phyloP scores from a whole-genome alignment of 2,888 invertebrate species.

The Periphyllus acericola region DNA sequence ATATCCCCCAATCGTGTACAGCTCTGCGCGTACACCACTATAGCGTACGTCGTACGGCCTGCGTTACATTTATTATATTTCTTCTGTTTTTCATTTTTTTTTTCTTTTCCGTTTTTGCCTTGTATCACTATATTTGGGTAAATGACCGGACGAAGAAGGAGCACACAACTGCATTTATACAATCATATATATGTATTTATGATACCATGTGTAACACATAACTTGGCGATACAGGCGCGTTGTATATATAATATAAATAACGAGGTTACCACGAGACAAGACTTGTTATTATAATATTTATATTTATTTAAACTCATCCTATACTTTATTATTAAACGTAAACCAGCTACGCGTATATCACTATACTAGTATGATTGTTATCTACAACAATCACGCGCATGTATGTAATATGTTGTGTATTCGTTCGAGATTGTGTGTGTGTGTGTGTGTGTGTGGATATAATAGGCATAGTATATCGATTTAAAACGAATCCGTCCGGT shows the following conservation, averaged over 20 bases:
- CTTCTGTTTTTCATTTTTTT: not conserved
- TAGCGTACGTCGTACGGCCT: not conserved
- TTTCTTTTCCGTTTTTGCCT: slow-evolving; percentile 13
- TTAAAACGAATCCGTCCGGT: slow-evolving; percentile 1
- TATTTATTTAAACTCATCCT: too few relatives aligned
- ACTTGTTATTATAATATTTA: too few relatives aligned
- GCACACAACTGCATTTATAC: not conserved
- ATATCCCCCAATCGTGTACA: slow-evolving; percentile 15
- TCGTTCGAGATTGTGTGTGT: too few relatives aligned
- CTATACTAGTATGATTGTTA: not conserved
- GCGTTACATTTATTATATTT: not conserved
- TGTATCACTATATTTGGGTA: slow-evolving; percentile 29
- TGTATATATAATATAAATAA: too few relatives aligned
- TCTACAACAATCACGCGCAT: not conserved
- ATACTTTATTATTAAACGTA: too few relatives aligned
- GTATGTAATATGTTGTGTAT: too few relatives aligned
- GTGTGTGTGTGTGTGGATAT: too few relatives aligned
- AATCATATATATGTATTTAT: too few relatives aligned
- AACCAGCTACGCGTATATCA: not conserved
- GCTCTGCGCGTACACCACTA: not conserved
- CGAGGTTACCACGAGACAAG: too few relatives aligned
- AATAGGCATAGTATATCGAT: slow-evolving; percentile 15
- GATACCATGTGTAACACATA: too few relatives aligned
- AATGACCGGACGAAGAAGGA: slow-evolving; percentile 26
- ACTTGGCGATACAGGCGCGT: too few relatives aligned